Base-by-base conservation (phyloP, 2,888 invertebrate genomes). In the Sacculina carcini region DNA sequence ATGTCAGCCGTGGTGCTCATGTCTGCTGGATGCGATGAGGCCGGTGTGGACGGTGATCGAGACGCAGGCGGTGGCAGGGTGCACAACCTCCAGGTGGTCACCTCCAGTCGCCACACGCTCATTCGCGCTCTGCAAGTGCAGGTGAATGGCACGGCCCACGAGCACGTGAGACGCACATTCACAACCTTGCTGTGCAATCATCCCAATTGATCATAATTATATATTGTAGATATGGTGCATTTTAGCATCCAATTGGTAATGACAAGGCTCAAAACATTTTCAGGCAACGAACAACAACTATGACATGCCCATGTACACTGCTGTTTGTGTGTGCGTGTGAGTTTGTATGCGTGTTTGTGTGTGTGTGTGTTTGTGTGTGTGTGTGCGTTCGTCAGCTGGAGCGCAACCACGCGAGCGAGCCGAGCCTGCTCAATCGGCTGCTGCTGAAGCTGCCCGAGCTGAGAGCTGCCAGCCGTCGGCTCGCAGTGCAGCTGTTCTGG, bases 81-180 rank as follows among this genome's bases (percentile, higher is more conserved):
- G 54, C 77, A 76, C 53, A 85, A 86, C 63, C 71, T 76, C 48
- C 81, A 81, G 67, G 71, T 75, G 52, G 78, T 85, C 58, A 77
- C 80, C 62, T 74, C 76, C 60, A 75, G 79, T 60, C 79, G 83
- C 62, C 84, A 84, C 63, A 76, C 78, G 58, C 69, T 92, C 39
- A 72, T 79, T 48, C 89, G 89, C 63, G 87, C 87, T n/a, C 69
- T 92, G 51, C 79, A 82, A 61, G 72, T 81, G 51, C 82, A 84
- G 70, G 75, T 77, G 60, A 52, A 29, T 38, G 23, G 10, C n/a
- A 26, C 26, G 23, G 9, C 26, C 16, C 26, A 10, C 19, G n/a
- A 24, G 23, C 10, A 10, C 23, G 10, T 40, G 23, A 16, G 5
- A 40, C 40, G 10, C 23, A 9, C 23, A n/a, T 26, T 10, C 26